Evolutionary conservation across 2,113 vertebrate species (phyloP), one percentile per base, ranked within the genome.

Genomic region (Cheilinus undulatus): DNA sequence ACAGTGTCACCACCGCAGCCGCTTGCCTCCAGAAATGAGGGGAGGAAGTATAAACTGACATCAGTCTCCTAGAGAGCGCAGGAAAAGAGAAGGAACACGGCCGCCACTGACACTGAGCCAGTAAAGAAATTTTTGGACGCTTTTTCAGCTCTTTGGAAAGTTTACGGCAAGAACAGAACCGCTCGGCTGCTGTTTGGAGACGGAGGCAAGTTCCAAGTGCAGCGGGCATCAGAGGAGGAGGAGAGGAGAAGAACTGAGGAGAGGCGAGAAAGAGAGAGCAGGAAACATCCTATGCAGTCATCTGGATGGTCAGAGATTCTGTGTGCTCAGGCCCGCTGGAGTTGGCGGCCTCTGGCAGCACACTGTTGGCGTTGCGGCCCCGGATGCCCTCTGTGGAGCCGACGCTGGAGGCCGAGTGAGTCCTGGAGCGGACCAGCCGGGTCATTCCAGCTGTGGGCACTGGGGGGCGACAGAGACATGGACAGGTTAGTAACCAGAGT

Each of bases 391-490:
- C 96, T 0, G 91, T 90, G 3, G 97, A 97, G 76, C 95, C 94
- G 24, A 96, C 86, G 22, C 96, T 98, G 5, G 97, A 97, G 52
- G 96, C 93, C 1, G 97, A 97, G 86, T 97, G 96, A 62, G 96
- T 97, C 52, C 96, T 95, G 67, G 97, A 96, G 63, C 96, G 96
- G 42, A 93, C 93, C 79, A 98, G 90, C 32, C 97, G 93, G 43
- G 97, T 98, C 97, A 99, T 97, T 22, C 94, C 95, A 6, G 92
- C 96, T 15, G 96, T 94, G 27, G 97, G 96, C 94, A 99, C 97
- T 98, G 91, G 69, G 64, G 92, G 82, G 90, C 71, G 52, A 20
- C 10, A 7, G 7, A 71, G 59, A 43, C 23, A 51, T 0, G 28
- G 2, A 6, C 0, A 38, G 0, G 38, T 71, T 1, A 68, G 27